Percentiles rank a stretch among this genome's conserved stretches.
These are phyloP conservation scores for Coendou prehensilis DNA, from an alignment of 2,797 vertebrate species.

Conservation along the genomic window DNA sequence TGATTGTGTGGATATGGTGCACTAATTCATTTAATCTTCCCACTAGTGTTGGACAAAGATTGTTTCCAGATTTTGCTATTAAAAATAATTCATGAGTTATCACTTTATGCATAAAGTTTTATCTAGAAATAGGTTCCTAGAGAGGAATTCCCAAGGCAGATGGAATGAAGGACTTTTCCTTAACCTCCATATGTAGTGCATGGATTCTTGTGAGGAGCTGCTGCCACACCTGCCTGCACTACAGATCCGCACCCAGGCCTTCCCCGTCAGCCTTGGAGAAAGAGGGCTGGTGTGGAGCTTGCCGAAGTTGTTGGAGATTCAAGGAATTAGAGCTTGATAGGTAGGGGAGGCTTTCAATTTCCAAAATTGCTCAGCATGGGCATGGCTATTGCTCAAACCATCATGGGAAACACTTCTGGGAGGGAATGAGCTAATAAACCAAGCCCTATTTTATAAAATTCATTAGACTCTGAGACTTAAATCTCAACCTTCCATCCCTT, in stretches of 20 bases:
- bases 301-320: not conserved
- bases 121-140: conserved; percentile 19
- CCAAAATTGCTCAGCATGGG: not conserved
- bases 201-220: not conserved
- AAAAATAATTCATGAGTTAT: conserved; percentile 16
- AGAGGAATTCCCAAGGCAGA: conserved; percentile 7
- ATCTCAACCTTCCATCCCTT: not conserved
- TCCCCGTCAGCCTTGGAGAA: not conserved
- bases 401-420: not conserved
- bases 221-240: not conserved
- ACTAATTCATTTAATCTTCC: not conserved
- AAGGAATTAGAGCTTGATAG: not conserved
- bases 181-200: not conserved
- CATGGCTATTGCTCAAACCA: not conserved
- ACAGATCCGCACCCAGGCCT: not conserved
- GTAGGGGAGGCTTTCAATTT: not conserved
- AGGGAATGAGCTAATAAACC: not conserved
- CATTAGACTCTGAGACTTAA: not conserved
- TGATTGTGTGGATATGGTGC: not conserved
- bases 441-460: not conserved
- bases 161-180: not conserved
- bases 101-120: conserved; percentile 25
- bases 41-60: not conserved
- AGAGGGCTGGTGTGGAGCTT: not conserved
- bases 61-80: not conserved